A percentile compares a stretch with the other conserved stretches of the same genome.
Conservation (phyloP, 1,140 invertebrate genomes). For the Drosophila azteca region DNA sequence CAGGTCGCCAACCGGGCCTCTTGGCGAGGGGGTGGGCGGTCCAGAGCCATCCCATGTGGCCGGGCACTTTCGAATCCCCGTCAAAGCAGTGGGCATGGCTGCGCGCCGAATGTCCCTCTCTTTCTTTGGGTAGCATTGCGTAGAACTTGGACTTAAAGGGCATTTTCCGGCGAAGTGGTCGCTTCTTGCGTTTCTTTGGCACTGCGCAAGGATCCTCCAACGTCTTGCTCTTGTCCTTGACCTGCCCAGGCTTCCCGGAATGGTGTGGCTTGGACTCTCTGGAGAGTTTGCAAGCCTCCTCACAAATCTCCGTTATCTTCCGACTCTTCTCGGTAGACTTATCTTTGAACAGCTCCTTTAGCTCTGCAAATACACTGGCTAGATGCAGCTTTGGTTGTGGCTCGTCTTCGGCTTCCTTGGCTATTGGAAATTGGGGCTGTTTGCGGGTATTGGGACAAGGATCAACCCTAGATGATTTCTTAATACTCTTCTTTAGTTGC, state of each 20-base stretch:
- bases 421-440: not conserved
- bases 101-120: not conserved
- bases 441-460: not conserved
- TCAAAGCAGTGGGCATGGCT: conserved; percentile 19
- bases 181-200: conserved; percentile 12
- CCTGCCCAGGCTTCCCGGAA: no score
- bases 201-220: not conserved
- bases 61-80: conserved; percentile 50
- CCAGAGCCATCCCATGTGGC: conserved; percentile 83
- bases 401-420: not conserved
- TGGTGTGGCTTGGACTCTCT: not conserved
- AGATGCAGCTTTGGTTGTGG: conserved; percentile 22
- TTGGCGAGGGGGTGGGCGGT: conserved; percentile 53
- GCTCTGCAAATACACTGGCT: conserved; percentile 59
- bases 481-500: conserved; percentile 37
- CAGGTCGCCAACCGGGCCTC: conserved; percentile 67
- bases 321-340: not conserved
- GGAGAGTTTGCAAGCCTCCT: conserved; percentile 42
- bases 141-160: conserved; percentile 44
- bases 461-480: conserved; percentile 9
- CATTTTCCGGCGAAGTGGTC: not conserved
- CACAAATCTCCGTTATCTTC: conserved; percentile 49
- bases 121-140: conserved; percentile 5
- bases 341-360: conserved; percentile 51
- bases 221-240: no score